Percentiles rank a stretch among this genome's conserved stretches.
phyloP scores from a whole-genome alignment of 2,888 invertebrate genomes.

The Andrena hattorfiana region DNA sequence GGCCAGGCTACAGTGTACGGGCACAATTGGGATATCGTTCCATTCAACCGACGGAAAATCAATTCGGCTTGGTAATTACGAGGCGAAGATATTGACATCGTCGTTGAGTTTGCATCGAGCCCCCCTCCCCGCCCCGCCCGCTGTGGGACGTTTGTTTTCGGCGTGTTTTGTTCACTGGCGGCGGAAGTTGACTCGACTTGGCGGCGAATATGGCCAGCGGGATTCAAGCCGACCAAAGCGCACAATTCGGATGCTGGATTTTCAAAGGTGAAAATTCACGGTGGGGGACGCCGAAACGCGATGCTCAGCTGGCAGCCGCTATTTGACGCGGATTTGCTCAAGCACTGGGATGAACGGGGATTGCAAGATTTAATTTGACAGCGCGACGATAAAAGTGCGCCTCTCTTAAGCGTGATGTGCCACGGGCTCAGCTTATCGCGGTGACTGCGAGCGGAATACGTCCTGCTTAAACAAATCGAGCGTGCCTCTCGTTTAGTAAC shows the following conservation, averaged over 20 bases:
- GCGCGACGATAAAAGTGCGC: conserved; percentile 32
- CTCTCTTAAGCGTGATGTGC: not conserved
- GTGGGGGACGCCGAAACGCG: not conserved
- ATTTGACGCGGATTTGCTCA: conserved; percentile 24
- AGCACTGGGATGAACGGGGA: conserved; percentile 1
- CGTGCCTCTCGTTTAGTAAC: not conserved
- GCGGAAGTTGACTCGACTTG: not conserved
- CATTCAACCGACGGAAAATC: conserved; percentile 69
- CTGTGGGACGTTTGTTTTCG: not conserved
- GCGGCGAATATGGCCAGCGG: not conserved
- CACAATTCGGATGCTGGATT: not conserved
- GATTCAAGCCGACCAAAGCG: not conserved
- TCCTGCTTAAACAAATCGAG: conserved; percentile 33
- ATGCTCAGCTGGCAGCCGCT: not conserved
- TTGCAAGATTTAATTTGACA: conserved; percentile 36
- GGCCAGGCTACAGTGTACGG: conserved; percentile 20
- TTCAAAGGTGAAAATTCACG: not conserved
- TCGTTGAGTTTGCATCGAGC: conserved; percentile 19
- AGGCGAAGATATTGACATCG: conserved; percentile 43
- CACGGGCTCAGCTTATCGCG: conserved; percentile 22
- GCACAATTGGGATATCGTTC: conserved; percentile 65
- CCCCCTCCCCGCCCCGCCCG: not conserved
- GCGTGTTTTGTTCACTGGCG: not conserved
- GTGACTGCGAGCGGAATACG: conserved; percentile 12
- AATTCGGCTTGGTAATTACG: conserved; percentile 69